Evolutionary conservation across 2,888 invertebrate genomes (phyloP), one percentile per base, ranked within the genome.

Genomic region (Copidosoma aretas): DNA sequence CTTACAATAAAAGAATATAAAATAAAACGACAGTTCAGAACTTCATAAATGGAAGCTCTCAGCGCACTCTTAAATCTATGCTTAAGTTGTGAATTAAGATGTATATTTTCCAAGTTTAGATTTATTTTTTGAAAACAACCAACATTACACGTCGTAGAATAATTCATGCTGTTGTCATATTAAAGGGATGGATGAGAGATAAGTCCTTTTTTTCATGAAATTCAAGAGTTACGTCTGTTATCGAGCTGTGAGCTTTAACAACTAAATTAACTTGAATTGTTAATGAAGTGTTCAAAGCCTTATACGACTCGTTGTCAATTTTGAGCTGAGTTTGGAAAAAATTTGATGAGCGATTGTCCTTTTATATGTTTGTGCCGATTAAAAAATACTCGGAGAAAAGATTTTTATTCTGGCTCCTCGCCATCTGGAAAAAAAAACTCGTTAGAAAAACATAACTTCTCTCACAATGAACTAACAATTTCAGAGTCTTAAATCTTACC

Each of bases 1-100:
- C 68, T 68, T 68, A 71, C 56, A 66, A 68, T 68, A 66, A 68
- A 71, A 62, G 52, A 71, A 71, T 64, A 71, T 61, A 71, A 71
- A 71, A 46, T 46, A 46, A 71, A 67, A 70, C 60, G 67, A 67
- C 64, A 68, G 61, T 67, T 58, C 64, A 24, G 63, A 71, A 71
- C 71, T 71, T 68, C 68, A 32, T 54, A 5, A 32, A 60, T 65
- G 68, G 71, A 71, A 71, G 71, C 68, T 68, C 65, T 46, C 17
- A 32, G 54, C 68, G 65, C 62, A 5, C 32, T 63, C 65, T 71
- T 71, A 71, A 58, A 62, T 12, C 67, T 70, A 70, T 53, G 17
- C 67, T 70, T 67, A 70, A n/a, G n/a, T 41, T 41, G 14, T 41
- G 8, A 65, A 15, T n/a, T 62, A 65, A 64, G 10, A 46, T 46